Percentiles rank a stretch among this genome's conserved stretches.
Conservation (phyloP, 35 echinoderm and acorn worm species). For the Anneissia japonica region DNA sequence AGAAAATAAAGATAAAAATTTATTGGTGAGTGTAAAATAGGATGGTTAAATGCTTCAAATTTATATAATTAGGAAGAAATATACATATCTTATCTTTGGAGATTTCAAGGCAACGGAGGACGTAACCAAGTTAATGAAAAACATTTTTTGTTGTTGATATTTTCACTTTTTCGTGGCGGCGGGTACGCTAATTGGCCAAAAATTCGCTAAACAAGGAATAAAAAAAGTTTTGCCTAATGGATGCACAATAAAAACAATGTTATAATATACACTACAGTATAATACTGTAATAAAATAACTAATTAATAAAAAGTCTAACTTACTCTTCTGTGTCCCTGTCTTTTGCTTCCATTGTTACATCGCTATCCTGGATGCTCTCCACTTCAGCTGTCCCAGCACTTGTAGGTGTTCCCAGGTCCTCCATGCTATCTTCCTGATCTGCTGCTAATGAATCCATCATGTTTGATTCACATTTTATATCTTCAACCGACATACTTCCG, state of each 20-base stretch:
- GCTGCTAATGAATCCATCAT: neutral
- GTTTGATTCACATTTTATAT: neutral
- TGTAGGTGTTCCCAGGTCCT: neutral
- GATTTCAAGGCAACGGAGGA: too few species aligned
- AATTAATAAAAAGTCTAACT: slow-evolving; percentile 15
- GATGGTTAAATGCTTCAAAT: too few species aligned
- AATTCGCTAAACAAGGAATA: slow-evolving; percentile 8
- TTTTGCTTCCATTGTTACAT: slow-evolving; percentile 63
- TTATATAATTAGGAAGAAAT: too few species aligned
- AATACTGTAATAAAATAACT: neutral
- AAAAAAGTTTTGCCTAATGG: neutral
- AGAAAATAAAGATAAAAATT: too few species aligned
- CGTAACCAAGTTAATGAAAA: too few species aligned
- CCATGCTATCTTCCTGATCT: neutral
- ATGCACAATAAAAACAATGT: neutral
- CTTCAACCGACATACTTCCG: neutral
- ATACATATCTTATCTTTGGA: too few species aligned
- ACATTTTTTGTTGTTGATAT: too few species aligned
- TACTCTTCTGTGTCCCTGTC: slow-evolving; percentile 13
- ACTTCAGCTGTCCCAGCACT: slow-evolving; percentile 5
- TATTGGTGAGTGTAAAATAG: too few species aligned
- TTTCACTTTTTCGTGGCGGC: too few species aligned
- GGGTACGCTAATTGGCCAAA: too few species aligned
- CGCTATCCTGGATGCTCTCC: slow-evolving; percentile 52
- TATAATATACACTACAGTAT: neutral